Base-by-base conservation (phyloP, 2,888 invertebrate genomes). In the Endotricha flammealis region DNA sequence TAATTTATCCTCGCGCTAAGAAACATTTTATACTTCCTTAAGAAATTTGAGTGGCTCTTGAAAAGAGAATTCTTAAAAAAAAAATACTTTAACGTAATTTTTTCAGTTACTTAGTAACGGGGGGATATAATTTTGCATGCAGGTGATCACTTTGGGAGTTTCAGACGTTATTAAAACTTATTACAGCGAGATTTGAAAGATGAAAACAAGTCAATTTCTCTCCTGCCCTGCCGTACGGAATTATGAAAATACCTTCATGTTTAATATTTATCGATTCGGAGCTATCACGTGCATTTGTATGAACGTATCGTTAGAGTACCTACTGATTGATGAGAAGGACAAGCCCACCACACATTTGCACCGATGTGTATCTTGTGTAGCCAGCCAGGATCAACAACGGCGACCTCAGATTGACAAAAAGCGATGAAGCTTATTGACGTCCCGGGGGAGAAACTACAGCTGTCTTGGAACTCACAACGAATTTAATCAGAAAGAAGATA, bases 121-220 rank as follows among this genome's bases (percentile, higher is more conserved):
- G 38, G 47, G 48, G 48, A 48, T 44, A 56, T 56, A 51, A 62
- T n/a, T 69, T 60, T 64, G 56, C 54, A 66, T 65, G 64, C 60
- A 64, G 57, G 58, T 61, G 60, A 63, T 64, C 55, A 60, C 50
- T 52, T 46, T 45, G 32, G 54, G 54, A 59, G 62, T 48, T 64
- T 58, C 35, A 48, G 62, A 47, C 57, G 48, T 70, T 63, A 61
- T 67, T 70, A 69, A 71, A 73, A 69, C 58, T 69, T 69, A 53
- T 56, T 53, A 55, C 39, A 44, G 27, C 25, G 42, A 52, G 43
- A 50, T 40, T 48, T 12, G n/a, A 22, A 34, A 17, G 29, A 27
- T 28, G 16, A 28, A 25, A 25, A 16, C 16, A 28, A 13, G 7
- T 4, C 10, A 6, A 8, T 24, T 32, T 32, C 6, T 20, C 7